Conservation (phyloP, 2,797 vertebrate genomes). For the Lepilemur septentrionalis region DNA sequence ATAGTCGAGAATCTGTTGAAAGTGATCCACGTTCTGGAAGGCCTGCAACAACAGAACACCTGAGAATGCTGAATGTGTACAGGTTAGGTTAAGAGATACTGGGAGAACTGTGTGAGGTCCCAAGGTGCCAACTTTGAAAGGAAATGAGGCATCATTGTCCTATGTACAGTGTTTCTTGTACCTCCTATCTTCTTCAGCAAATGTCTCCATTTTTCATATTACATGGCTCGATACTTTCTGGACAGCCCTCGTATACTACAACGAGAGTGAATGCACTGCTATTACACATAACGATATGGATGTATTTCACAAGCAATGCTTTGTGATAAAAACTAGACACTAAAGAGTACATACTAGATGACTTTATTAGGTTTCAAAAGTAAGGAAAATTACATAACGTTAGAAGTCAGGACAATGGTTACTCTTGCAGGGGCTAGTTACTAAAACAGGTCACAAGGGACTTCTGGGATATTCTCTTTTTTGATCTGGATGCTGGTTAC, state of each 20-base stretch:
- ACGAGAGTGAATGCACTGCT: not conserved
- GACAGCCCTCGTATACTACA: not conserved
- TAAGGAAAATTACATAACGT: not conserved
- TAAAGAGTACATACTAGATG: not conserved
- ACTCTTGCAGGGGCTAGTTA: not conserved
- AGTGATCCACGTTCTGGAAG: too few species aligned
- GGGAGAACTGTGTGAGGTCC: too few species aligned
- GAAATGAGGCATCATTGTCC: too few species aligned
- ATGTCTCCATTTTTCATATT: too few species aligned
- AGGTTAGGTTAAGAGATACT: too few species aligned
- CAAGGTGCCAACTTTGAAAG: too few species aligned
- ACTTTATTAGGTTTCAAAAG: conserved; percentile 48
- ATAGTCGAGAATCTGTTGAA: too few species aligned
- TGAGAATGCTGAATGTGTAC: too few species aligned
- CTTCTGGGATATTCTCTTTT: not conserved
- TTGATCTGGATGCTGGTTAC: not conserved
- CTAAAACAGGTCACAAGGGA: conserved; percentile 4
- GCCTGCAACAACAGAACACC: too few species aligned
- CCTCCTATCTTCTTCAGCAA: too few species aligned
- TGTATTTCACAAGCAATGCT: not conserved
- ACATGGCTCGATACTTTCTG: too few species aligned
- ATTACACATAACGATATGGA: not conserved
- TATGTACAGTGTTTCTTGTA: too few species aligned
- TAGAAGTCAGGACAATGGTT: conserved; percentile 39
- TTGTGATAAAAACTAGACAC: not conserved